phyloP scores from a whole-genome alignment of 2,113 vertebrate species.

The Rhinogobius similis region DNA sequence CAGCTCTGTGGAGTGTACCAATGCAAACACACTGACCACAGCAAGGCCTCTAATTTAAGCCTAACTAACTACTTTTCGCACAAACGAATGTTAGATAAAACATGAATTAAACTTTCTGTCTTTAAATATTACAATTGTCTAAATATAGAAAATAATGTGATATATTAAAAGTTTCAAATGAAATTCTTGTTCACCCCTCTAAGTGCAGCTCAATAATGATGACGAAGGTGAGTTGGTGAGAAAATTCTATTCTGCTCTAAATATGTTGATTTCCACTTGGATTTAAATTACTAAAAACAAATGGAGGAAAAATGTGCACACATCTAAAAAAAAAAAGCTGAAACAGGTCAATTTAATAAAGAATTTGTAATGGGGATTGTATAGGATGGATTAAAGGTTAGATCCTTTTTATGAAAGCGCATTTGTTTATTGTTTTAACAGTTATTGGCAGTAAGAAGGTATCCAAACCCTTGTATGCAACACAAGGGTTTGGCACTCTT shows the following conservation, averaged over 20 bases:
- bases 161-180: background rate
- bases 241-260: constrained; percentile 6
- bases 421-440: constrained; percentile 21
- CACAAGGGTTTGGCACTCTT: constrained; percentile 7
- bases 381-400: no score
- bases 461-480: constrained; percentile 13
- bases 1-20: constrained; percentile 16
- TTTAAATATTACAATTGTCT: background rate
- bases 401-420: constrained; percentile 1
- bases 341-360: no score
- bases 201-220: constrained; percentile 23
- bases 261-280: constrained; percentile 20
- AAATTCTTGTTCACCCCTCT: background rate
- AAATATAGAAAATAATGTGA: background rate
- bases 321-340: no score
- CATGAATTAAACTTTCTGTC: background rate
- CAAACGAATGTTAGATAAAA: background rate
- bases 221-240: constrained; percentile 27
- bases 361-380: no score
- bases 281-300: background rate
- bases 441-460: constrained; percentile 18
- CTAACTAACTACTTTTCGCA: background rate
- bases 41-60: background rate
- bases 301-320: background rate
- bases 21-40: background rate